A percentile compares a stretch with the other conserved stretches of the same genome.
Evolutionary conservation across 2,888 invertebrate genomes (phyloP).

Genomic region (Gastracanthus pulcherrimus): DNA sequence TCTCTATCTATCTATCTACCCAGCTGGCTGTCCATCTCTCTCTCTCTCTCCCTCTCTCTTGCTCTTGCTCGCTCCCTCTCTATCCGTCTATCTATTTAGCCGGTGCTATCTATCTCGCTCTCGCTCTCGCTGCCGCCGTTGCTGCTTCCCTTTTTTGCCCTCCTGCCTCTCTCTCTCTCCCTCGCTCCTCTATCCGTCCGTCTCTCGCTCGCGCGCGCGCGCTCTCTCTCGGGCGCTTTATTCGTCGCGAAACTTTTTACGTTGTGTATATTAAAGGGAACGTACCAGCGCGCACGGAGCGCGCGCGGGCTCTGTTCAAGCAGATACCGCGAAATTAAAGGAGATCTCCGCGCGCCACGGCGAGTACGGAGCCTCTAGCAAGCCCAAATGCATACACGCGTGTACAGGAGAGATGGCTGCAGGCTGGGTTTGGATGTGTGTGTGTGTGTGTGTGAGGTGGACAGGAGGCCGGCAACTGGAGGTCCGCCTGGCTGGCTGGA

Average conservation of each 20-base stretch:
- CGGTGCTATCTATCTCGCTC: constrained; percentile 46
- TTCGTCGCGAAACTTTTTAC: constrained; percentile 76
- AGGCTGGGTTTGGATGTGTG: too few species aligned
- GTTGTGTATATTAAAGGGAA: constrained; percentile 75
- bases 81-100: constrained; percentile 46
- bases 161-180: constrained; percentile 29
- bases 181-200: constrained; percentile 22
- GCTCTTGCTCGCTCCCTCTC: constrained; percentile 48
- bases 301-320: constrained; percentile 65
- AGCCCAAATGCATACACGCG: too few species aligned
- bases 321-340: constrained; percentile 72
- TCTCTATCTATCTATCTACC: constrained; percentile 44
- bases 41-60: constrained; percentile 27
- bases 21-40: constrained; percentile 11
- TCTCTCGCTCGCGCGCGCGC: constrained; percentile 48
- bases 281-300: constrained; percentile 64
- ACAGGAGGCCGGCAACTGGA: too few species aligned
- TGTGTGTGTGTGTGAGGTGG: too few species aligned
- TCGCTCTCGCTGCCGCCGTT: background rate
- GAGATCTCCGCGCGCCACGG: constrained; percentile 47
- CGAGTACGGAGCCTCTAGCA: too few species aligned
- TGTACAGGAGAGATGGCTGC: too few species aligned
- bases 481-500: too few species aligned
- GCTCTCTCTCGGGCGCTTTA: constrained; percentile 69
- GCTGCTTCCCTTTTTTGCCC: constrained; percentile 42